Base-by-base conservation (phyloP, 2,888 invertebrate species). In the Baronia brevicornis region DNA sequence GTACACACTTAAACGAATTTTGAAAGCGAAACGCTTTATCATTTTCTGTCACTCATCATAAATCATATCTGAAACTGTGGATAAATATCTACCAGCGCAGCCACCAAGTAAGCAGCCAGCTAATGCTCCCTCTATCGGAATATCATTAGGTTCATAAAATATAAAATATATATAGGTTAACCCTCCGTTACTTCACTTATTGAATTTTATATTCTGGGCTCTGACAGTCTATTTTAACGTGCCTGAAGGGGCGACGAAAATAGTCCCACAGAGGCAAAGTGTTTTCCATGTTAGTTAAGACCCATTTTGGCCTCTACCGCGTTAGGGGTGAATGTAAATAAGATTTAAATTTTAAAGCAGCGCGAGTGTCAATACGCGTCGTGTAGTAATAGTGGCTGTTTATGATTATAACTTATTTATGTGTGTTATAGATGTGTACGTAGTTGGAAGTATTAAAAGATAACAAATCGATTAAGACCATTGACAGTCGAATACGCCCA, bases 281-380 rank as follows among this genome's bases (percentile, higher is more conserved):
- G 54, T 59, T 66, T 64, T 63, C 55, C 52, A 54, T 60, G 61
- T 67, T 64, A 62, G 51, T 54, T 52, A 63, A 63, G 62, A 54
- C 56, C 60, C 67, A 60, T 69, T 72, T 72, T 68, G 51, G 61
- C 56, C 48, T 58, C 60, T 60, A 56, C 51, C 50, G 51, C 39
- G 39, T 56, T 51, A 59, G 54, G 69, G 67, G 59, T 68, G 74
- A 72, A 79, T 78, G 72, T 71, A 74, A 77, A 79, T 68, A 77
- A 62, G 68, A 62, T 71, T 71, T 77, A 68, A 77, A 79, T 77
- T 71, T 77, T 75, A 69, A 69, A 80, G 58, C 48, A 55, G 59
- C 29, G 26, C 23, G 31, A 30, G 38, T 48, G 43, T 40, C 46
- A 44, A 45, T 44, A 42, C 47, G 48, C 41, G 51, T 47, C n/a